A percentile compares a stretch with the other conserved stretches of the same genome.
Conservation (phyloP, 2,113 vertebrate genomes). For the Labrus mixtus region DNA sequence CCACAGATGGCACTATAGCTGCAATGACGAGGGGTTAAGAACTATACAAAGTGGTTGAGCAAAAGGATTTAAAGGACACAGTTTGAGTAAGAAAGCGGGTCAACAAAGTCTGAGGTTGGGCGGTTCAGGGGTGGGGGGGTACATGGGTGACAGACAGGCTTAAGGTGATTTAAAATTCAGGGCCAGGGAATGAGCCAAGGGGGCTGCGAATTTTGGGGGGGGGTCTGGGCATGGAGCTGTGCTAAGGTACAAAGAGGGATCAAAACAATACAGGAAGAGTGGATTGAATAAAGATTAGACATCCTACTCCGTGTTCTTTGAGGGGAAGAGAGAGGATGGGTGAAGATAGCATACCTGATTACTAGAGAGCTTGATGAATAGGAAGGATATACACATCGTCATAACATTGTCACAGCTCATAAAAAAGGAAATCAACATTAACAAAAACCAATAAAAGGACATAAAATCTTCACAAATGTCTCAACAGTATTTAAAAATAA, state of each 20-base stretch:
- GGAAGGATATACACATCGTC: slow-evolving; percentile 82
- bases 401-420: slow-evolving; percentile 92
- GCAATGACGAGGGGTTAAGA: slow-evolving; percentile 58
- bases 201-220: slow-evolving; percentile 12
- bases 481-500: slow-evolving; percentile 92
- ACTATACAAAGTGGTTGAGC: slow-evolving; percentile 72
- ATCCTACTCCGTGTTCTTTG: slow-evolving; percentile 44
- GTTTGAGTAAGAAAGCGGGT: slow-evolving; percentile 49
- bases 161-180: slow-evolving; percentile 49
- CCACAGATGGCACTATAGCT: slow-evolving; percentile 76
- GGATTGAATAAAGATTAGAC: slow-evolving; percentile 48
- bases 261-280: slow-evolving; percentile 40
- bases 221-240: slow-evolving; percentile 32
- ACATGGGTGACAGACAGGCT: slow-evolving; percentile 39
- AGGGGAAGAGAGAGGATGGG: slow-evolving; percentile 26
- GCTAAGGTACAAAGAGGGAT: slow-evolving; percentile 52
- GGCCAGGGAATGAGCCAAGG: slow-evolving; percentile 52
- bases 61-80: slow-evolving; percentile 57
- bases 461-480: slow-evolving; percentile 95
- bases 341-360: slow-evolving; percentile 86
- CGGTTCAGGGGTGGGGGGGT: not conserved
- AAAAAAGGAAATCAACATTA: slow-evolving; percentile 79
- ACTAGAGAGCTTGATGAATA: slow-evolving; percentile 87
- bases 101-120: slow-evolving; percentile 23
- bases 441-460: slow-evolving; percentile 84